Evolutionary conservation across 92 coral and sea anemone species (phyloP), one percentile per base, ranked within the genome.

Genomic region (Nematostella vectensis): DNA sequence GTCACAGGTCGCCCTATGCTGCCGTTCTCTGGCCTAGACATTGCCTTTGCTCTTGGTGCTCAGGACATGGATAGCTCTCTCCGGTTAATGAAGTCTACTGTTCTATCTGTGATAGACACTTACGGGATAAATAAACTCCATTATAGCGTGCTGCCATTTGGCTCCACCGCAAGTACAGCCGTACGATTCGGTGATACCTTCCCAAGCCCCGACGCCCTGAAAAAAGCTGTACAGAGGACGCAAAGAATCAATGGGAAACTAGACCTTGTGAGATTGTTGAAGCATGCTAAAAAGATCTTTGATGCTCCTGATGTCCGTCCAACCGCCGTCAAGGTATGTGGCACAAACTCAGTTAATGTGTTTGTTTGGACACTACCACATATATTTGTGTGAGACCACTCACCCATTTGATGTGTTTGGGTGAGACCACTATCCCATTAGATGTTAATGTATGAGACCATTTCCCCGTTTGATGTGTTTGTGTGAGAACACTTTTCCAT

Each of bases 1-100:
- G n/a, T n/a, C n/a, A n/a, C 3, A 65, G 71, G 71, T 18, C 61
- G 57, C 26, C 12, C 59, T 42, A 71, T 27, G 27, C 74, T 69
- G 23, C 39, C 57, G 25, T 64, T 67, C 6, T 80, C 82, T 10
- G 87, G 59, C 3, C 57, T 89, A 65, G 96, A 89, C 63, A 61
- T 89, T 45, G 67, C 75, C 11, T 85, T 89, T 65, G 95, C 89
- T 8, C 61, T 89, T 29, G 65, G 82, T 29, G 74, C 87, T 20
- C 59, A 55, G 25, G 69, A 62, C 42, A 62, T 76, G 0, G 68
- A 57, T 3, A 43, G 57, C 17, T 79, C 82, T 28, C 68, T 80
- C 19, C 71, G 65, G 39, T 60, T 68, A 26, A 74, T 79, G 83
- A 84, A 84, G 28, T 69, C 78, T 52, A 84, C 83, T 1, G 55